Conservation (phyloP, 2,888 invertebrate genomes). For the Oligia strigilis region DNA sequence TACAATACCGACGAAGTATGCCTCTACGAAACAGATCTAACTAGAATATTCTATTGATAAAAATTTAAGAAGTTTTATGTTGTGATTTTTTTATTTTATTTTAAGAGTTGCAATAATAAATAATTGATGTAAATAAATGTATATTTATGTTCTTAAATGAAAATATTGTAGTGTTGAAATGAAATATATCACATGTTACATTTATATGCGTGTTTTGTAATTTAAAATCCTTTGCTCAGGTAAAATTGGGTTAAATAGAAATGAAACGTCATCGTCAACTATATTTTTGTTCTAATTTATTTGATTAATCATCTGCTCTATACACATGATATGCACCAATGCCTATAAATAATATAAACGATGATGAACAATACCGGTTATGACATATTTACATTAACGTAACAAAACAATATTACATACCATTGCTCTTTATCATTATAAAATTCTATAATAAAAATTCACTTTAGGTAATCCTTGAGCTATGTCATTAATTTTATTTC, state of each 20-base stretch:
- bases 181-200: constrained; percentile 87
- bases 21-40: constrained; percentile 60
- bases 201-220: constrained; percentile 55
- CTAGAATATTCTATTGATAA: constrained; percentile 50
- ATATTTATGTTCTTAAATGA: constrained; percentile 78
- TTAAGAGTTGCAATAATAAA: constrained; percentile 82
- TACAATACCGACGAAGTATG: constrained; percentile 23
- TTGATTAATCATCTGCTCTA: constrained; percentile 90
- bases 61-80: constrained; percentile 71
- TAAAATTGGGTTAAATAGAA: constrained; percentile 53
- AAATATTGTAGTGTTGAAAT: constrained; percentile 84
- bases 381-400: constrained; percentile 83
- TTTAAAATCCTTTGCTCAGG: background rate
- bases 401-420: constrained; percentile 75
- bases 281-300: constrained; percentile 89
- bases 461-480: constrained; percentile 76
- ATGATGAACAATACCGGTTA: constrained; percentile 83
- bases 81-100: constrained; percentile 78
- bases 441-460: constrained; percentile 75
- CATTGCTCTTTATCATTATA: constrained; percentile 81
- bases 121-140: constrained; percentile 79
- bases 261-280: constrained; percentile 82
- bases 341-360: constrained; percentile 90
- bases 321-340: constrained; percentile 91
- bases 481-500: constrained; percentile 70